Evolutionary conservation across 2,113 vertebrate species (phyloP), one percentile per base, ranked within the genome.

Genomic region (Sarotherodon lohbergeri): DNA sequence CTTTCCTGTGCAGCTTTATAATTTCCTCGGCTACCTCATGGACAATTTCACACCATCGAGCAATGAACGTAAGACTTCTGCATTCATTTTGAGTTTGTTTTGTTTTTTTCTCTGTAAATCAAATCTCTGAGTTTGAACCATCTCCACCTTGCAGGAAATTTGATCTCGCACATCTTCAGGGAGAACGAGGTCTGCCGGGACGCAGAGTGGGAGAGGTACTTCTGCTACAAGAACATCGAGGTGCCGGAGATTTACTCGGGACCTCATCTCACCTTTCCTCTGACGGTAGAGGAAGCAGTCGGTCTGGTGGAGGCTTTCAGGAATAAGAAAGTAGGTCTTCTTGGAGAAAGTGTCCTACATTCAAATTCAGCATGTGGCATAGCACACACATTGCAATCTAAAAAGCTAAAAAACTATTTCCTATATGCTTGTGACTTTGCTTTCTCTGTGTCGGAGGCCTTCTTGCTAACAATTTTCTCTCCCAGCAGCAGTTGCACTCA

Each of bases 1-100:
- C 50, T 80, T 57, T 27, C 46, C 27, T 56, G 19, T 61, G 57
- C 95, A 99, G 98, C 97, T 99, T 89, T 98, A 98, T 41, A 97
- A 98, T 85, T 99, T 99, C 95, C 98, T 99, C 85, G 98, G 96
- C 86, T 99, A 98, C 92, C 98, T 99, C 11, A 95, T 99, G 96
- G 97, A 97, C 82, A 97, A 98, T 89, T 98, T 99, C 94, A 97
- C 97, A 0, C 97, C 98, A 29, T 94, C 95, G 19, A 97, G 96
- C 96, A 97, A 89, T 29, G 97, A 99, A 92, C 94, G 98, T 99
- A 97, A 98, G 97, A 92, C 48, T 36, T 11, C 27, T 61, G 5
- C 1, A 10, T 22, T 11, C 4, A 29, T 79, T 17, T 22, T 2
- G 12, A 48, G 7, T 59, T 61, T 5, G 4, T 2, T 8, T 1